phyloP scores from a whole-genome alignment of 2,113 vertebrate genomes.

The Myxocyprinus asiaticus region DNA sequence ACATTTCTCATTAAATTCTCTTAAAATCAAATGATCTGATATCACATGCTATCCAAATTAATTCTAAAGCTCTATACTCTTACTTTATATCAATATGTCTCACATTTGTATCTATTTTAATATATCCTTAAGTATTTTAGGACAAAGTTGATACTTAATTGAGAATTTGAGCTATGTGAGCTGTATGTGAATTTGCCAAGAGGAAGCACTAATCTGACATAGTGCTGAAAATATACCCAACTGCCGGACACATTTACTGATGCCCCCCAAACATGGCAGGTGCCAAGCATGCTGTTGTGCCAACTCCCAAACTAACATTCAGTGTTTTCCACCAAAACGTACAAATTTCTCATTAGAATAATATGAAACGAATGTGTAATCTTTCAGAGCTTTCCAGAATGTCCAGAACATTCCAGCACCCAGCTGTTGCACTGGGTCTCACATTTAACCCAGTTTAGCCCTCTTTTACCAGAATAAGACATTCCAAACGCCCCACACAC shows the following conservation, averaged over 20 bases:
- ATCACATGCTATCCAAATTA: too few relatives aligned
- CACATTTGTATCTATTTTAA: too few relatives aligned
- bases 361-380: neutral
- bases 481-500: slow-evolving; percentile 33
- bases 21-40: too few relatives aligned
- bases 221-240: slow-evolving; percentile 33
- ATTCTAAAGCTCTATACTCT: too few relatives aligned
- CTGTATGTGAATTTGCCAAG: slow-evolving; percentile 26
- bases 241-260: neutral
- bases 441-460: slow-evolving; percentile 29
- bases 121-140: too few relatives aligned
- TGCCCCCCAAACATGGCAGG: neutral
- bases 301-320: neutral
- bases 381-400: neutral
- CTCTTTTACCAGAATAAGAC: slow-evolving; percentile 38
- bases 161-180: slow-evolving; percentile 14
- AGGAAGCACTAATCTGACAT: slow-evolving; percentile 36
- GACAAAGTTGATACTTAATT: too few relatives aligned
- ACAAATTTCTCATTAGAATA: neutral
- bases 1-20: neutral
- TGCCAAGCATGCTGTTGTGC: neutral
- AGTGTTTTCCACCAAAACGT: neutral
- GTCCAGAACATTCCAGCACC: slow-evolving; percentile 2
- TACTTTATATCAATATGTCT: too few relatives aligned
- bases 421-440: slow-evolving; percentile 23